These are phyloP conservation scores for Bugulina stolonifera DNA, from an alignment of 2,888 invertebrate species.

Conservation along the genomic window DNA sequence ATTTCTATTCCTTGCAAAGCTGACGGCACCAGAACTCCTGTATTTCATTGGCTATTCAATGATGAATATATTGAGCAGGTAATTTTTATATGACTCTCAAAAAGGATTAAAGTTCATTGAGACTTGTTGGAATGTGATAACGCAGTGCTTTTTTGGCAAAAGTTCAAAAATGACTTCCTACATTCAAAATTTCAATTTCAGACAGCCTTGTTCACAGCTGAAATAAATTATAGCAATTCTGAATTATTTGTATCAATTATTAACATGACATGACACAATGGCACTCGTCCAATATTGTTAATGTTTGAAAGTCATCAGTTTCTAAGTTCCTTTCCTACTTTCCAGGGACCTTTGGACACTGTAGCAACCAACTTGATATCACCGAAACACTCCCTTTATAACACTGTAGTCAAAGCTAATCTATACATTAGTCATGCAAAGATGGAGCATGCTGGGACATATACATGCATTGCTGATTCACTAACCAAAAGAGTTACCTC, in stretches of 20 bases:
- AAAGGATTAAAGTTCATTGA: too few relatives aligned
- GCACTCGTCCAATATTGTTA: not conserved
- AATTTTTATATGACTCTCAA: not conserved
- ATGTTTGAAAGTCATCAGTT: too few relatives aligned
- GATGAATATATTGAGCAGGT: conserved; percentile 12
- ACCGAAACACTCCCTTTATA: not conserved
- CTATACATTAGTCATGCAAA: not conserved
- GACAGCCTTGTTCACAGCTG: not conserved
- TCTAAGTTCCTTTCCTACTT: too few relatives aligned
- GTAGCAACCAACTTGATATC: conserved; percentile 1
- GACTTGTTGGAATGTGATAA: too few relatives aligned
- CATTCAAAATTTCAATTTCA: too few relatives aligned
- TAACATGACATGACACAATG: not conserved
- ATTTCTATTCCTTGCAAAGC: not conserved
- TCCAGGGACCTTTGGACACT: conserved; percentile 1
- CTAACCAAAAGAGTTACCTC: not conserved
- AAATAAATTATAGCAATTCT: not conserved
- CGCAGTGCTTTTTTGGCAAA: not conserved
- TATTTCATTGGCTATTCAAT: conserved; percentile 20
- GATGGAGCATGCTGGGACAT: not conserved
- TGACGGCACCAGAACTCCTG: not conserved
- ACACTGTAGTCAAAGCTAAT: not conserved
- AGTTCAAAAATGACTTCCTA: not conserved
- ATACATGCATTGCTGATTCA: conserved; percentile 21
- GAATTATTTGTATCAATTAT: too few relatives aligned